Percentiles rank a stretch among this genome's conserved stretches.
phyloP scores from a whole-genome alignment of 2,113 vertebrate species.

The Thalassarche chlororhynchos region DNA sequence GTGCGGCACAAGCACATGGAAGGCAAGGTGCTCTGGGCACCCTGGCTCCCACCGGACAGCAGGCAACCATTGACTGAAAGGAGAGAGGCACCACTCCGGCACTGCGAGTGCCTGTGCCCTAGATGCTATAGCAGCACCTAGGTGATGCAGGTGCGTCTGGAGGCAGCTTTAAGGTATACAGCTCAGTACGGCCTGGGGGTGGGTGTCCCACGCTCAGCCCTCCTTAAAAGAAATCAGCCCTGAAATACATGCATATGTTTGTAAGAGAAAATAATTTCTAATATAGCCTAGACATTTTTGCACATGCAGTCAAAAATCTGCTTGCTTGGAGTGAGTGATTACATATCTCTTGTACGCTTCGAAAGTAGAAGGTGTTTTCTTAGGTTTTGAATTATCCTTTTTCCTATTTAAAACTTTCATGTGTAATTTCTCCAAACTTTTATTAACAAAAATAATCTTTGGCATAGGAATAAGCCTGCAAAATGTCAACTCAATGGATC shows the following conservation, averaged over 20 bases:
- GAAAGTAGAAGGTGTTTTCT: not conserved
- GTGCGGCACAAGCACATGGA: not conserved
- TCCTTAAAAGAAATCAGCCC: not conserved
- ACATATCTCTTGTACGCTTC: not conserved
- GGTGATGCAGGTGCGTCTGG: fast-evolving
- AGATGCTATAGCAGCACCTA: not conserved
- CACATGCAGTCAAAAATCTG: not conserved
- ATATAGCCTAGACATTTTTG: not conserved
- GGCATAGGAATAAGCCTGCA: not conserved
- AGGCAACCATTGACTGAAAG: not conserved
- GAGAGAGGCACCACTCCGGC: not conserved
- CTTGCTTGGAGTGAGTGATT: not conserved
- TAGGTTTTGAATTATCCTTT: not conserved
- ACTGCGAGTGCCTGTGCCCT: fast-evolving
- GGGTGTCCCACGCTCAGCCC: not conserved
- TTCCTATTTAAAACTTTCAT: not conserved
- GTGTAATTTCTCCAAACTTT: not conserved
- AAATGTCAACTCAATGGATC: not conserved
- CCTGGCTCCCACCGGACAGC: not conserved
- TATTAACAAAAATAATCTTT: not conserved
- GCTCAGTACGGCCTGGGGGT: not conserved
- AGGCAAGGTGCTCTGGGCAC: not conserved
- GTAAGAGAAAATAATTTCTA: not conserved
- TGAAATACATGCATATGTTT: not conserved
- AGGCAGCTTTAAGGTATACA: not conserved